phyloP scores from a whole-genome alignment of 2,113 vertebrate species.

The Catharus fuscescens region DNA sequence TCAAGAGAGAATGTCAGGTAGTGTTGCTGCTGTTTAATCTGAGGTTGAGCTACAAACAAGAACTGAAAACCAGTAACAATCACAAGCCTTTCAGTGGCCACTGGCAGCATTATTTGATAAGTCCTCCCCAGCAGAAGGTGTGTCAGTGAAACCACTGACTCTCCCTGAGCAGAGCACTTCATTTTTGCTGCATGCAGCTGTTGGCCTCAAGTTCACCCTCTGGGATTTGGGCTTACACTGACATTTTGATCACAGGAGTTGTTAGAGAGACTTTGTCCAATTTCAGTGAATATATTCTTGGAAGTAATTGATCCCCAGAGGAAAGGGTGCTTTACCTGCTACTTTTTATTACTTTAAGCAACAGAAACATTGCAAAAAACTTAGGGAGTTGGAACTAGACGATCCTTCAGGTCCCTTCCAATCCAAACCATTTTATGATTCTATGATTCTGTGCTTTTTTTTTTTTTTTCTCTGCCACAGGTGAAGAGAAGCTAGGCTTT shows the following conservation, averaged over 20 bases:
- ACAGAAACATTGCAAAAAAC: neutral
- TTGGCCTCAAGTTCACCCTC: neutral
- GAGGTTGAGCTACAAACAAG: neutral
- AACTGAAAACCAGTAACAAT: neutral
- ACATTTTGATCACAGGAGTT: neutral
- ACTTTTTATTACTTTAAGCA: neutral
- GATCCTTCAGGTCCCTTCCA: neutral
- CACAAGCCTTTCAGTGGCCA: neutral
- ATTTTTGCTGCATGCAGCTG: neutral
- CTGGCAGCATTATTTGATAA: neutral
- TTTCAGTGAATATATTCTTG: neutral
- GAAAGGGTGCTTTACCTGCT: neutral
- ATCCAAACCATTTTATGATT: neutral
- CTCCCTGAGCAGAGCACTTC: neutral
- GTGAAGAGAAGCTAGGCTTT: neutral
- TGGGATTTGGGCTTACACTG: neutral
- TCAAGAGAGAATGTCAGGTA: neutral
- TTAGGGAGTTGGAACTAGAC: neutral
- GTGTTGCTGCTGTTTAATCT: neutral
- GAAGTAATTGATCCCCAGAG: neutral
- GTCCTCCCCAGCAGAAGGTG: neutral
- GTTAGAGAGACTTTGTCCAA: neutral
- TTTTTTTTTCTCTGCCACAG: neutral
- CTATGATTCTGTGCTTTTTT: neutral
- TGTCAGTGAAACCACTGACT: neutral